Percentiles rank a stretch among this genome's conserved stretches.
Conservation (phyloP, 1,140 invertebrate species). For the Penaeus indicus region DNA sequence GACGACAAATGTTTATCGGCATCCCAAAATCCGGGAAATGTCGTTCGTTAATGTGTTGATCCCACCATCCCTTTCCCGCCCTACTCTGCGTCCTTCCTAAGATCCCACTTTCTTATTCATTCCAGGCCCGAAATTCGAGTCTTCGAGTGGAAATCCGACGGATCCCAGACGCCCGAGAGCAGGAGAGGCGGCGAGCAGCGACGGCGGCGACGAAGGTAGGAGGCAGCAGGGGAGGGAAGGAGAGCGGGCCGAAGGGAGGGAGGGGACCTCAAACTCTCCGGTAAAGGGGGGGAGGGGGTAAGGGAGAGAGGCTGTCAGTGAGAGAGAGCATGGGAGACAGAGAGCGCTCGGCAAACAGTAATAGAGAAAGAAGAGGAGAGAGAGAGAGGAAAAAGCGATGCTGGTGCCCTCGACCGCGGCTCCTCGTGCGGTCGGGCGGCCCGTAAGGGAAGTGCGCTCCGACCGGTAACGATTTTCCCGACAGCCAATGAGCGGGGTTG, state of each 20-base stretch:
- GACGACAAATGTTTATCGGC: too few relatives aligned
- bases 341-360: constrained; percentile 54
- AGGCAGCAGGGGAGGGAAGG: not conserved
- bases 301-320: constrained; percentile 20
- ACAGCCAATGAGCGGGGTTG: constrained; percentile 59
- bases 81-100: too few relatives aligned
- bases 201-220: not conserved
- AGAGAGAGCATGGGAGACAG: constrained; percentile 49
- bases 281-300: constrained; percentile 5
- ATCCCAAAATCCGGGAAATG: too few relatives aligned
- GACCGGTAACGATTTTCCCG: constrained; percentile 61
- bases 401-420: constrained; percentile 45
- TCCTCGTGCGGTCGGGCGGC: constrained; percentile 53
- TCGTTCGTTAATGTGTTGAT: too few relatives aligned
- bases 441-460: constrained; percentile 59
- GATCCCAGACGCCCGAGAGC: not conserved
- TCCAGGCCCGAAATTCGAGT: too few relatives aligned
- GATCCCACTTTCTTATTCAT: too few relatives aligned
- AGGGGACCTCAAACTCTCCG: constrained; percentile 1
- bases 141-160: too few relatives aligned
- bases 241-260: constrained; percentile 5
- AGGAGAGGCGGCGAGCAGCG: not conserved
- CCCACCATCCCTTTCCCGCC: too few relatives aligned
- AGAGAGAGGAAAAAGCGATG: constrained; percentile 49
- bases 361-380: constrained; percentile 58